phyloP scores from a whole-genome alignment of 2,888 invertebrate genomes.

The Phyllotreta striolata region DNA sequence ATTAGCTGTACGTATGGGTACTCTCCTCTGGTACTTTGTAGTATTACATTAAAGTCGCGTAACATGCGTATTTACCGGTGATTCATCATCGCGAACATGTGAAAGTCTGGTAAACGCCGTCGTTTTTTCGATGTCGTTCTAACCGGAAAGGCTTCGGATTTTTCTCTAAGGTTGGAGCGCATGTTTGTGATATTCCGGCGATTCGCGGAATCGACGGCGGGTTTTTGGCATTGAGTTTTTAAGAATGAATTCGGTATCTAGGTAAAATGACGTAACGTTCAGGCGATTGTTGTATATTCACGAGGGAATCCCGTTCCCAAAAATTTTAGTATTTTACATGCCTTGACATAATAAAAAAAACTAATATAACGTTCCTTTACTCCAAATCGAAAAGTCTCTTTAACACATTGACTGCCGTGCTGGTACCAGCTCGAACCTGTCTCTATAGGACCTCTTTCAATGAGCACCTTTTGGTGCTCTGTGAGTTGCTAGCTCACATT shows the following conservation, averaged over 20 bases:
- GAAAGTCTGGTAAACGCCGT: conserved; percentile 49
- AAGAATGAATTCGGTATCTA: conserved; percentile 5
- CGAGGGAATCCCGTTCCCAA: not conserved
- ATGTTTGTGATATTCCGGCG: conserved; percentile 28
- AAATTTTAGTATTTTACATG: not conserved
- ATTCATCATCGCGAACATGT: conserved; percentile 51
- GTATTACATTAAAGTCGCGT: conserved; percentile 10
- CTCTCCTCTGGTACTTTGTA: conserved; percentile 7
- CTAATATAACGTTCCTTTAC: not conserved
- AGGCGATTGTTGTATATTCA: conserved; percentile 11
- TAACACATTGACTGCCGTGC: too few relatives aligned
- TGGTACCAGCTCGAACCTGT: too few relatives aligned
- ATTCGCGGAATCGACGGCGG: conserved; percentile 30
- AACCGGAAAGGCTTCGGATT: conserved; percentile 43
- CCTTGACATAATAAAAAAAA: not conserved
- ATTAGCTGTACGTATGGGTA: conserved; percentile 1
- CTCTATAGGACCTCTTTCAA: too few relatives aligned
- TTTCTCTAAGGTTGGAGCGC: conserved; percentile 22
- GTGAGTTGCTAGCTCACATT: too few relatives aligned
- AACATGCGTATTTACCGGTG: conserved; percentile 44
- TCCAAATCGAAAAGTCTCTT: not conserved
- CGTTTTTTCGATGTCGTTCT: conserved; percentile 37
- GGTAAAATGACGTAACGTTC: conserved; percentile 28
- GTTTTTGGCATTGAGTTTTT: conserved; percentile 35
- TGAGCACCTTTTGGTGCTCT: too few relatives aligned